These are phyloP conservation scores for Mus minutoides DNA, from an alignment of 2,797 vertebrate genomes.

Conservation along the genomic window DNA sequence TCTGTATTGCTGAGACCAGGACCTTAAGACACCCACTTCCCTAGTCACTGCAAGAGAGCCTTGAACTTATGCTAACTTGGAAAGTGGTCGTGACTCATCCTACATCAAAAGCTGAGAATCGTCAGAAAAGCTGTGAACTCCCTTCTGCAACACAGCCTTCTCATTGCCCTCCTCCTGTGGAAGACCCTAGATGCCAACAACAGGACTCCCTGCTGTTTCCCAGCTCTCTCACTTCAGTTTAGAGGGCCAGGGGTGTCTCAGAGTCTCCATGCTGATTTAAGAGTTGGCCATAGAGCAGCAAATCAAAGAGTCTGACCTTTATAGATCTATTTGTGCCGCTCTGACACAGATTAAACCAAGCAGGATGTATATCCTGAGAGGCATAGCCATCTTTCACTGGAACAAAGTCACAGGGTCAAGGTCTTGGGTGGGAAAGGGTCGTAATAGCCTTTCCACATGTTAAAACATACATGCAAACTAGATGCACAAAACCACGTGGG, in stretches of 20 bases:
- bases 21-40: constrained; percentile 40
- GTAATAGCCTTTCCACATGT: neutral
- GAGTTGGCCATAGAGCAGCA: neutral
- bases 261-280: neutral
- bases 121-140: neutral
- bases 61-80: neutral
- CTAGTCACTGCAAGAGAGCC: neutral
- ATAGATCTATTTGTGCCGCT: neutral
- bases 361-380: neutral
- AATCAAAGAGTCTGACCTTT: neutral
- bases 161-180: too few relatives aligned
- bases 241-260: rapidly evolving
- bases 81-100: neutral
- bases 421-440: neutral
- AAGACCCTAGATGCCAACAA: neutral
- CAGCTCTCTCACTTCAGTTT: too few relatives aligned
- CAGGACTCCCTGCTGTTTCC: neutral
- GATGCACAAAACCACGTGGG: neutral
- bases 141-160: neutral
- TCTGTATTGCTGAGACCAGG: neutral
- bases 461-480: neutral
- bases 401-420: too few relatives aligned
- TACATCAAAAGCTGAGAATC: neutral
- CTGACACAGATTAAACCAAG: constrained; percentile 6
- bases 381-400: neutral